Base-by-base conservation (phyloP, 2,888 invertebrate species). In the Bellardia pandia region DNA sequence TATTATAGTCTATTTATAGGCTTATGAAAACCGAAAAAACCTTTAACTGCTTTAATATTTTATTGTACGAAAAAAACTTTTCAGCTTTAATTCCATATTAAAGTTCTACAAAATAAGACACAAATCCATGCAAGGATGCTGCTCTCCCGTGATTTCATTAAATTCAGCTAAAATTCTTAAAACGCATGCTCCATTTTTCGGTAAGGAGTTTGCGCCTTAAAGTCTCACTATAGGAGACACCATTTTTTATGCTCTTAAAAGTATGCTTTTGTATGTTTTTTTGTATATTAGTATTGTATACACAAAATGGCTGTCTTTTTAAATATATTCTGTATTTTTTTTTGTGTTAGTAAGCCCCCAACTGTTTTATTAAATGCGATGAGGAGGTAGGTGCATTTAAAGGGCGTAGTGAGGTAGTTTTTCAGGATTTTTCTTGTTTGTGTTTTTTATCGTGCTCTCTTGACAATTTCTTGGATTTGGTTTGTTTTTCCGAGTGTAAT, bases 291-390 rank as follows among this genome's bases (percentile, higher is more conserved):
- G 40, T 42, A 56, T 60, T 74, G 53, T 58, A 75, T 85, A 74
- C 11, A 87, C 87, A 87, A 87, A 87, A 87, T 87, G 87, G 87
- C 85, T 87, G 87, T 77, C 85, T 82, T 87, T 87, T 86, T 77
- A 69, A 78, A 78, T 37, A 48, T n/a, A 42, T 33, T 30, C 9
- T 14, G 11, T 58, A 37, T 30, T 37, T 53, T 76, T 13, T 48
- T 48, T 40, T 14, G 5, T 40, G 1, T 56, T 62, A 42, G 48
- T 5, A n/a, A 16, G 5, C 7, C 14, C 23, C 14, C 16, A 14
- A 40, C 8, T 40, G 51, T 33, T 64, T 30, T 23, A 4, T 37
- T 37, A 23, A 23, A 23, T 23, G 6, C 5, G 11, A 23, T 16
- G 13, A 64, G 8, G 11, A 9, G 11, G 51, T 45, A 77, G 68